Evolutionary conservation across 2,888 invertebrate genomes (phyloP), one percentile per base, ranked within the genome.

Genomic region (Nasonovia ribisnigri): DNA sequence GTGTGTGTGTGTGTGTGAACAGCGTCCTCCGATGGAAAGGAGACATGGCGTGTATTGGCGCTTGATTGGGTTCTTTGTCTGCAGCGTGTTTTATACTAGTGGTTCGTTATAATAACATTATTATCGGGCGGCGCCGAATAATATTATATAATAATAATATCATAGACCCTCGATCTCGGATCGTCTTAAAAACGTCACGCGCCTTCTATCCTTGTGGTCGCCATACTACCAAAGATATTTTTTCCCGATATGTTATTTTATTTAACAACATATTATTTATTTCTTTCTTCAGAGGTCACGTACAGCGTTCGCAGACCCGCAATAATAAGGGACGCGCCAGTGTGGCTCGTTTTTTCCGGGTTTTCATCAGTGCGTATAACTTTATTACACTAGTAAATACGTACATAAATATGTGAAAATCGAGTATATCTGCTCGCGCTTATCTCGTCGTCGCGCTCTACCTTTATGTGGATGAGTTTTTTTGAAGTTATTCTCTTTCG

Each of bases 1-100:
- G 67, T n/a, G 67, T n/a, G 67, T 36, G 36, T 77, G 77, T 77
- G 36, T 8, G 77, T 77, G 77, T 20, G 8, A 6, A 77, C 8
- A 77, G 36, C 36, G 42, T 77, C 36, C 42, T 77, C 24, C 46
- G 90, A 24, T 24, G 88, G 36, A 51, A 88, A 51, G n/a, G 67
- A 60, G 89, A 46, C 36, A 54, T 43, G 91, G 43, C 42, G 51
- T 43, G 51, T 57, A 48, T 90, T 84, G 90, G 60, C 90, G 60
- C 90, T 90, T 90, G 93, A 93, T 93, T 93, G 93, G 48, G 93
- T 93, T 51, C 90, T 90, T 93, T 93, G 90, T 90, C 84, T 86
- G 93, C 54, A 3, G 13, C 88, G 26, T 88, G 54, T 60, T 60
- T 60, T 29, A 46, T 60, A 5, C 43, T 43, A 4, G 42, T 26